Evolutionary conservation across 2,888 invertebrate species (phyloP).

Genomic region (Brachynemurus nebulosus): DNA sequence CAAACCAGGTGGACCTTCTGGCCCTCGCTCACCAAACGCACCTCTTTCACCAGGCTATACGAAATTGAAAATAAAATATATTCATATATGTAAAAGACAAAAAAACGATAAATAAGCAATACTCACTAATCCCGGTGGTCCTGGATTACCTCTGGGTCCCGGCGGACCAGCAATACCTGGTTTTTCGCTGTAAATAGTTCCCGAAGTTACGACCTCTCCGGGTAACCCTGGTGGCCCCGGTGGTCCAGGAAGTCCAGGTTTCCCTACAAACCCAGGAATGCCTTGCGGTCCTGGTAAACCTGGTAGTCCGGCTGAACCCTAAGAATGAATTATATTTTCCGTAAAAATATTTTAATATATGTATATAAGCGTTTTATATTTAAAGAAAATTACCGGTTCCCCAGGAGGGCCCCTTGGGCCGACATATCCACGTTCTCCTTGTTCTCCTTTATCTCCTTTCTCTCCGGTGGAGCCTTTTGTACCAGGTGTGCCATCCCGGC

Average conservation of each 20-base stretch:
- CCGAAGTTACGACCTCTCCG: slow-evolving; percentile 23
- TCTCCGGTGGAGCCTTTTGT: background rate
- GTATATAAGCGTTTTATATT: too few species aligned
- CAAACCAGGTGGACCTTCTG: slow-evolving; percentile 39
- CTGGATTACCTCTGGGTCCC: slow-evolving; percentile 41
- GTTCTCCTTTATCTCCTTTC: background rate
- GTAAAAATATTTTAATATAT: too few species aligned
- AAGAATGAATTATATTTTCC: too few species aligned
- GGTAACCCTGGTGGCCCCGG: slow-evolving; percentile 29
- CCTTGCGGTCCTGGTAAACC: slow-evolving; percentile 21
- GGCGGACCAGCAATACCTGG: slow-evolving; percentile 32
- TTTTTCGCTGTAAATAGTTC: slow-evolving; percentile 20
- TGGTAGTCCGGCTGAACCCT: slow-evolving; percentile 26
- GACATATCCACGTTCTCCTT: slow-evolving; percentile 11
- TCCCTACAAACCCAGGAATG: slow-evolving; percentile 16
- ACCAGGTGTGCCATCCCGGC: slow-evolving; percentile 1
- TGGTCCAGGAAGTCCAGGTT: slow-evolving; percentile 26
- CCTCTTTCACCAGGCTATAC: slow-evolving; percentile 42
- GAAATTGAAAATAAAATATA: background rate
- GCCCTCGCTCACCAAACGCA: slow-evolving; percentile 39
- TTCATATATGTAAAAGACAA: slow-evolving; percentile 2
- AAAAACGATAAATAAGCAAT: background rate
- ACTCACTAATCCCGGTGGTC: slow-evolving; percentile 37
- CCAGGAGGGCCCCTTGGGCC: slow-evolving; percentile 13
- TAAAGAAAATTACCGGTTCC: too few species aligned